These are phyloP conservation scores for Catocala nupta DNA, from an alignment of 2,888 invertebrate genomes.

Conservation along the genomic window DNA sequence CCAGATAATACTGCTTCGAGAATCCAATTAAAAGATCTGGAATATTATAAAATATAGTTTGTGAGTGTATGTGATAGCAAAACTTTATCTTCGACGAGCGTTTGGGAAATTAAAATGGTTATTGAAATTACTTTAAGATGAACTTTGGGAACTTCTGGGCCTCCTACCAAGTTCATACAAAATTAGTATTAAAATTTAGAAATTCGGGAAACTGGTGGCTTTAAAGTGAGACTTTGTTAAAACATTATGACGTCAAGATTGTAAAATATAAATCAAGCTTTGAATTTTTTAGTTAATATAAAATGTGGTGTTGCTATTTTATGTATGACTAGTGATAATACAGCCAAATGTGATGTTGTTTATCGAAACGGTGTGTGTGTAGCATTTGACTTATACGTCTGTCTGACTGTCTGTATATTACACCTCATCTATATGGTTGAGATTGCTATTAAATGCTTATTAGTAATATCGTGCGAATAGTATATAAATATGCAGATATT, in stretches of 20 bases:
- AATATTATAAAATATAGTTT: constrained; percentile 25
- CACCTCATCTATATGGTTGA: too few species aligned
- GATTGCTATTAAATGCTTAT: too few species aligned
- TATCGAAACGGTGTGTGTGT: too few species aligned
- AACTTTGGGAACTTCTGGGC: constrained; percentile 35
- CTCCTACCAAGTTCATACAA: constrained; percentile 24
- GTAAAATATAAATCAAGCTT: constrained; percentile 1
- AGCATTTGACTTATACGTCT: too few species aligned
- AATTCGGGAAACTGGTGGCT: constrained; percentile 19
- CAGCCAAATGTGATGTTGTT: too few species aligned
- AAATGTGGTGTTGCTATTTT: background rate
- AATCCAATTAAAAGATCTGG: background rate
- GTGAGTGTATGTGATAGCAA: constrained; percentile 33
- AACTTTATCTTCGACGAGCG: constrained; percentile 37
- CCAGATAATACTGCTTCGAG: background rate
- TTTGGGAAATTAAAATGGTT: constrained; percentile 46
- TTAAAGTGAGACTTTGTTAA: constrained; percentile 28
- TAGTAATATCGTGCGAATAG: too few species aligned
- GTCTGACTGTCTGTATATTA: too few species aligned
- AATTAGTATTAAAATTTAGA: constrained; percentile 43
- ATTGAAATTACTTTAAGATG: constrained; percentile 48
- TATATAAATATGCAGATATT: too few species aligned
- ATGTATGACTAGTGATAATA: background rate
- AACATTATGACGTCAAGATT: constrained; percentile 15
- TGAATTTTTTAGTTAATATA: background rate